A percentile compares a stretch with the other conserved stretches of the same genome.
These are phyloP conservation scores for Phalacrocorax carbo DNA, from an alignment of 2,113 vertebrate genomes.

Conservation along the genomic window DNA sequence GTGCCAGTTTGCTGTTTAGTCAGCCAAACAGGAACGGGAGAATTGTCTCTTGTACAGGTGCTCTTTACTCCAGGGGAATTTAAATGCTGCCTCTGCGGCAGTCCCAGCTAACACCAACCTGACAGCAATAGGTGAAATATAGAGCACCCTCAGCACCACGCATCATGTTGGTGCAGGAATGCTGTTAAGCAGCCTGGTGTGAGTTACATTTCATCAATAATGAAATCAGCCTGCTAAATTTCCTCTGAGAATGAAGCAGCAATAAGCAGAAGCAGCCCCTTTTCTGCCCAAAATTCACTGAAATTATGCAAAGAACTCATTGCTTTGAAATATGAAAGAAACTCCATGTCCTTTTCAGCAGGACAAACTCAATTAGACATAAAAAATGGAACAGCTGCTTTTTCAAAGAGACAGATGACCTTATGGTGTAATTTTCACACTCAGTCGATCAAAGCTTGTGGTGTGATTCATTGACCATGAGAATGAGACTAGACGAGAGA, in stretches of 20 bases:
- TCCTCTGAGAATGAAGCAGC: constrained; percentile 19
- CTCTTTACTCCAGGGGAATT: not conserved
- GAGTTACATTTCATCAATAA: not conserved
- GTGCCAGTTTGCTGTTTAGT: not conserved
- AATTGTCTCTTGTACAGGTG: not conserved
- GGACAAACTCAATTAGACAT: constrained; percentile 56
- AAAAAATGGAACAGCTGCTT: constrained; percentile 62
- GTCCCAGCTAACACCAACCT: not conserved
- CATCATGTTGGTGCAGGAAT: not conserved
- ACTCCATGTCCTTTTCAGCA: constrained; percentile 34
- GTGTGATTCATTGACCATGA: constrained; percentile 60
- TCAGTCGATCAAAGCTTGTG: constrained; percentile 48
- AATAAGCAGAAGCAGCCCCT: not conserved
- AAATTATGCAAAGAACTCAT: constrained; percentile 34
- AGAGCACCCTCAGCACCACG: not conserved
- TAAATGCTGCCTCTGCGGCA: not conserved
- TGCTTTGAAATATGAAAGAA: constrained; percentile 53
- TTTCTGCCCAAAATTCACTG: not conserved
- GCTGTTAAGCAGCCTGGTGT: not conserved
- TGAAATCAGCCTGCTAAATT: not conserved
- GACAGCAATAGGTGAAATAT: not conserved
- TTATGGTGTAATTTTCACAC: constrained; percentile 60
- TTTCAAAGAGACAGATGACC: constrained; percentile 49
- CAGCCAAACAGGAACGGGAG: not conserved
- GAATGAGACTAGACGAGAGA: constrained; percentile 29